Base-by-base conservation (phyloP, 2,888 invertebrate species). In the Coecobrya sp. region DNA sequence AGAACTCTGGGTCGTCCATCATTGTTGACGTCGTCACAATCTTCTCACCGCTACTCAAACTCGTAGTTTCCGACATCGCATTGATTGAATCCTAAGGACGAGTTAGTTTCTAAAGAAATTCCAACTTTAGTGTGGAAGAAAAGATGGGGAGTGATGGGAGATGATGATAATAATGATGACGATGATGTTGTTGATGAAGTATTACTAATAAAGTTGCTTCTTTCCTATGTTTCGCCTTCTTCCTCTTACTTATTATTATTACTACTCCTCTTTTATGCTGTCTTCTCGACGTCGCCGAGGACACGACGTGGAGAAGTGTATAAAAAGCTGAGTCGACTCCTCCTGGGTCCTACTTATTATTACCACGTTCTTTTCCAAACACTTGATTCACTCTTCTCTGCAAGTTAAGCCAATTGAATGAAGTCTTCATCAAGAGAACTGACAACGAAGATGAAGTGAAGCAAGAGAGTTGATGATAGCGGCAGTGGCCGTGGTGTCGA, bases 31-130 rank as follows among this genome's bases (percentile, higher is more conserved):
- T 94, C 93, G 94, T 94, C 93, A 94, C 94, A 86, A 94, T 94
- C 94, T 95, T 94, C 93, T 94, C 95, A 68, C 94, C 95, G 92
- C 95, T 95, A 93, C 94, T 95, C 94, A 95, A 93, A 93, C 95
- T 95, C 92, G 94, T 94, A 86, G 94, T 94, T 92, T 95, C 95
- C 91, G 95, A 95, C 95, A 95, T 94, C 93, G 84, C 90, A 79
- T 88, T 89, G 86, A 92, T 92, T 89, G 89, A 68, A 82, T 92
- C 65, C 68, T 62, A 45, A 22, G 22, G 22, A 36, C 49, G 82
- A 62, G 25, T 49, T 25, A n/a, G 45, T 16, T n/a, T 82, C 82
- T 82, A 79, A 52, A 79, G 49, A 79, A 52, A 52, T 73, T 73
- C 25, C 79, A 82, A 82, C 62, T 62, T 62, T 82, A 62, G 55